These are phyloP conservation scores for Caenorhabditis sp. DNA, from an alignment of 2,888 invertebrate species.

Conservation along the genomic window DNA sequence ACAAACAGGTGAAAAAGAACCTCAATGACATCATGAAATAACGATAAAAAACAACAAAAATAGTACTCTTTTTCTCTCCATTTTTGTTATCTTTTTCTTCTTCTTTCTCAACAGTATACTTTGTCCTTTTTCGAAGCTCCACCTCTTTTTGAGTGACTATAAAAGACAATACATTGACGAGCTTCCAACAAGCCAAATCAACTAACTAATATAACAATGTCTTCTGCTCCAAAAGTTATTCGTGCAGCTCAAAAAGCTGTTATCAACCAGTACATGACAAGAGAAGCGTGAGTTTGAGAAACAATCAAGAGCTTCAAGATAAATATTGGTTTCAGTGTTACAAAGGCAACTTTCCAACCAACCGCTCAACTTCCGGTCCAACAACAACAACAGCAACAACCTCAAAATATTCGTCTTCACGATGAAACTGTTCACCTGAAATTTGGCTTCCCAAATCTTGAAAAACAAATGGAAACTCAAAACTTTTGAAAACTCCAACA, in stretches of 20 bases:
- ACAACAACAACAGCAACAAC: neutral
- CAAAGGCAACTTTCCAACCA: constrained; percentile 29
- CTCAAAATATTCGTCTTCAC: constrained; percentile 27
- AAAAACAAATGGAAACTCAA: constrained; percentile 11
- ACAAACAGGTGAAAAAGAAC: neutral
- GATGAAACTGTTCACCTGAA: constrained; percentile 35
- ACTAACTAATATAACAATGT: constrained; percentile 13
- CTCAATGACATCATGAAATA: neutral
- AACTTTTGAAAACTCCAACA: neutral
- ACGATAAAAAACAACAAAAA: neutral
- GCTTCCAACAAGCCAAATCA: constrained; percentile 9
- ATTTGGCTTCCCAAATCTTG: constrained; percentile 34
- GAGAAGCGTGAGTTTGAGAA: constrained; percentile 34
- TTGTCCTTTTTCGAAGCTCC: constrained; percentile 17
- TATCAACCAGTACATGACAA: constrained; percentile 40
- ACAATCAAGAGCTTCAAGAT: too few species aligned
- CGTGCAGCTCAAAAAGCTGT: constrained; percentile 29
- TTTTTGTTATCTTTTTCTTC: neutral
- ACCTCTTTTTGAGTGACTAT: constrained; percentile 25
- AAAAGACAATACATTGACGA: constrained; percentile 15
- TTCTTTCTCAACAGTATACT: constrained; percentile 1
- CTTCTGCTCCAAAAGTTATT: constrained; percentile 30
- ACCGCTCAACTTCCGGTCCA: neutral
- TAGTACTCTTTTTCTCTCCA: neutral
- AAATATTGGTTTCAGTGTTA: constrained; percentile 40